Evolutionary conservation across 2,113 vertebrate genomes (phyloP).

Genomic region (Leptosomus discolor): DNA sequence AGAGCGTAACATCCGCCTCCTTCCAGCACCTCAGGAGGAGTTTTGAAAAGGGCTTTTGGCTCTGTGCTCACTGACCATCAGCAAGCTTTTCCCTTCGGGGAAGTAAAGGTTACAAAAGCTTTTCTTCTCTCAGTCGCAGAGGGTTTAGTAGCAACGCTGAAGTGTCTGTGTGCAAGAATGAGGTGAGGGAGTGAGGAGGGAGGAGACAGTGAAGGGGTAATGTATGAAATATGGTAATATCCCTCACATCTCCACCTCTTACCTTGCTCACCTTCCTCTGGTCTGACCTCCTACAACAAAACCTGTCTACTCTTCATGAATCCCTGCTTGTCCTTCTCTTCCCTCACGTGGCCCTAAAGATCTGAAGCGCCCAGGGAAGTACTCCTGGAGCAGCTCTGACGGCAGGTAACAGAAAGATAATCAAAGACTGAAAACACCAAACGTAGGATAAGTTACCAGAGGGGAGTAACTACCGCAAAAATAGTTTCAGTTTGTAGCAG

Average conservation of each 20-base stretch:
- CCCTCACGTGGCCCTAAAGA: not conserved
- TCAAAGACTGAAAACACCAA: not conserved
- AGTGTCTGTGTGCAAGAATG: not conserved
- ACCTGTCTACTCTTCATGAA: not conserved
- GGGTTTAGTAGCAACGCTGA: not conserved
- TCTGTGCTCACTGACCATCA: not conserved
- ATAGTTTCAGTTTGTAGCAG: not conserved
- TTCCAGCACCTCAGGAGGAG: not conserved
- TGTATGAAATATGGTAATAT: not conserved
- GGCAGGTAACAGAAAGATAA: not conserved
- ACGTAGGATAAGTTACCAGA: not conserved
- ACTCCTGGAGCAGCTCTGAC: not conserved
- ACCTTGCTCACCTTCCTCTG: not conserved
- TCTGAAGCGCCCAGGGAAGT: not conserved
- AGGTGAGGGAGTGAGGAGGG: not conserved
- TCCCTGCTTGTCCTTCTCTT: not conserved
- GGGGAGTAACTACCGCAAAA: not conserved
- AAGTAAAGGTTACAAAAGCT: not conserved
- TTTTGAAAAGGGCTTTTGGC: not conserved
- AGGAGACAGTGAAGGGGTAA: not conserved
- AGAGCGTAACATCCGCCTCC: not conserved
- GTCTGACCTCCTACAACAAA: not conserved
- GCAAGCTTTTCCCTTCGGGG: not conserved
- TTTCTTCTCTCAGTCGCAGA: not conserved
- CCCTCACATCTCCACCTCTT: not conserved